Evolutionary conservation across 2,797 vertebrate genomes (phyloP), one percentile per base, ranked within the genome.

Genomic region (Periparus ater): DNA sequence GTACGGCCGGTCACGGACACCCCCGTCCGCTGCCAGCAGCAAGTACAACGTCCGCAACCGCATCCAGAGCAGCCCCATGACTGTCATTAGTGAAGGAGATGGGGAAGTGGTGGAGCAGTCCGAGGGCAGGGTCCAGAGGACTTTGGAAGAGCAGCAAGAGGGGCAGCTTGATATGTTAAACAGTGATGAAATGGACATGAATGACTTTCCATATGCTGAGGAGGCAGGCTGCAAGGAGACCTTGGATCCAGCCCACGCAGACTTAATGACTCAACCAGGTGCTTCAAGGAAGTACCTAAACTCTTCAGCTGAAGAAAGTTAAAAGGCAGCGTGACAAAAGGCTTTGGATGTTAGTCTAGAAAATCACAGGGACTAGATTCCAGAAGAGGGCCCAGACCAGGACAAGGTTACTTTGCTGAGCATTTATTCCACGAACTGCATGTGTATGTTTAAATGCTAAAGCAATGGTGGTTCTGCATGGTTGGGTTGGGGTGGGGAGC

Each of bases 11-110:
- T 99, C 99, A 2, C 98, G 99, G 72, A 99, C 98, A 0, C 99
- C 99, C 0, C 99, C 99, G 4, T 99, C 98, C 0, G 99, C 99
- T 2, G 99, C 99, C 97, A 99, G 99, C 98, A 99, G 99, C 98
- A 98, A 99, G 91, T 99, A 99, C 96, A 99, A 98, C 21, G 94
- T 99, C 30, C 98, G 99, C 81, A 98, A 98, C 97, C 98, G 99
- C n/a, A 98, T 99, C 97, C 99, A 99, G 95, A 99, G 99, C 98
- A 99, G 99, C 97, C 99, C 99, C 26, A 99, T 99, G 99, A 99
- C 99, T 0, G 99, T 99, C 57, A 99, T 99, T 97, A 99, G 99
- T 2, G 99, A 99, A 95, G 98, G 99, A 2, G 99, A 99, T 40
- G 99, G 99, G 27, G 99, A 99, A 36, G 92, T 74, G 55, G 22